A percentile compares a stretch with the other conserved stretches of the same genome.
Evolutionary conservation across 2,888 invertebrate species (phyloP).

Genomic region (Zaprionus bogoriensis): DNA sequence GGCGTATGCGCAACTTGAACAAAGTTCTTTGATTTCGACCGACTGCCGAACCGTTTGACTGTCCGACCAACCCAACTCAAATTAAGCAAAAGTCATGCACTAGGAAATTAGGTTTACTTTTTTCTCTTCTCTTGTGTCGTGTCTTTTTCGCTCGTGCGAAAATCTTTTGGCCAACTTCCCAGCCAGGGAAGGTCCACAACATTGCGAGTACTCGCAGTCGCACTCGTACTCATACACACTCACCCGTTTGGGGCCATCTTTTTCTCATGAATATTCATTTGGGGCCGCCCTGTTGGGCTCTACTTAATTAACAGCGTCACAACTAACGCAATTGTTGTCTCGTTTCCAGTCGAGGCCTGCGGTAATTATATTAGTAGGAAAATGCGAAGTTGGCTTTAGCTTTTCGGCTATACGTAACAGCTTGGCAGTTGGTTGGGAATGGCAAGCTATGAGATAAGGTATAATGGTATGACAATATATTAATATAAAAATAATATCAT

Average conservation of each 20-base stretch:
- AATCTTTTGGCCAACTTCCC: conserved; percentile 60
- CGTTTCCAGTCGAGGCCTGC: too few relatives aligned
- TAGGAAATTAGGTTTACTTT: conserved; percentile 59
- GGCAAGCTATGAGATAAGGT: too few relatives aligned
- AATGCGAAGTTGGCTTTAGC: not conserved
- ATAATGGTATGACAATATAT: too few relatives aligned
- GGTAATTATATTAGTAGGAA: conserved; percentile 41
- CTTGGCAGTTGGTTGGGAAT: too few relatives aligned
- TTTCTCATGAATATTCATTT: conserved; percentile 63
- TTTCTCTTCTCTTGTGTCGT: conserved; percentile 25
- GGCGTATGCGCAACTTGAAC: conserved; percentile 72
- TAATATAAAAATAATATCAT: too few relatives aligned
- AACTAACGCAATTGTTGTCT: conserved; percentile 26
- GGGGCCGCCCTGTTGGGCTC: conserved; percentile 1
- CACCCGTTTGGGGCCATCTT: conserved; percentile 22
- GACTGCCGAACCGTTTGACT: conserved; percentile 38
- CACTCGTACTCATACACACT: too few relatives aligned
- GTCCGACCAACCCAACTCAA: conserved; percentile 39
- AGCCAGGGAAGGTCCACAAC: conserved; percentile 28
- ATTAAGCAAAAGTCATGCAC: conserved; percentile 68
- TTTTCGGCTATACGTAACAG: too few relatives aligned
- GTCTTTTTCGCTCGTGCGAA: conserved; percentile 57
- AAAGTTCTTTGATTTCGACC: conserved; percentile 70
- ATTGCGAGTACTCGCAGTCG: too few relatives aligned
- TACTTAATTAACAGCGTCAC: conserved; percentile 54